Conservation (phyloP, 1,140 invertebrate genomes). For the Pseudachorutes palmiensis region DNA sequence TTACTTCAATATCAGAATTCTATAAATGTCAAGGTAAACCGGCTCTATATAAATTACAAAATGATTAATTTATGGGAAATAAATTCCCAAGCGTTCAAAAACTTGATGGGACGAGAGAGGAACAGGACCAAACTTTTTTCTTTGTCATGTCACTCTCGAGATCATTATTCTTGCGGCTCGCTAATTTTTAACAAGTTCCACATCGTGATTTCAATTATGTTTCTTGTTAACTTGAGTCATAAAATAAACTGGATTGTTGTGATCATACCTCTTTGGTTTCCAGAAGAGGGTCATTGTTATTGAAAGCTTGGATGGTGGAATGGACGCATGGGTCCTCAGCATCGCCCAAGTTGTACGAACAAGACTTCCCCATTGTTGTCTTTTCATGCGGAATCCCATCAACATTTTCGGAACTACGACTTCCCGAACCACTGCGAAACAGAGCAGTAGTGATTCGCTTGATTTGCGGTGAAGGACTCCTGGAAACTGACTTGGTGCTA, state of each 20-base stretch:
- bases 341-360: background rate
- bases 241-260: background rate
- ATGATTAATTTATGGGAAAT: too few species aligned
- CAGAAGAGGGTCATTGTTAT: background rate
- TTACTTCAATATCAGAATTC: too few species aligned
- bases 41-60: too few species aligned
- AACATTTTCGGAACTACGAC: background rate
- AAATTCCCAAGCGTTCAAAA: too few species aligned
- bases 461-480: conserved; percentile 2
- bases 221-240: background rate
- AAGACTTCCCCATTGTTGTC: background rate
- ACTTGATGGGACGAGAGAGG: too few species aligned
- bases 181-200: too few species aligned
- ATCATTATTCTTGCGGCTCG: too few species aligned
- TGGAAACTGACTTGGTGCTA: background rate
- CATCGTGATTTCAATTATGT: background rate
- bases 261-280: background rate
- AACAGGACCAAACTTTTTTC: too few species aligned
- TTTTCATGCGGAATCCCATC: background rate
- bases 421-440: background rate
- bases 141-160: too few species aligned
- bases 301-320: background rate
- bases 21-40: too few species aligned
- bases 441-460: background rate
- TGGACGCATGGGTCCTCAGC: background rate